Evolutionary conservation across 2,888 invertebrate genomes (phyloP), one percentile per base, ranked within the genome.

Genomic region (Globia sparganii): DNA sequence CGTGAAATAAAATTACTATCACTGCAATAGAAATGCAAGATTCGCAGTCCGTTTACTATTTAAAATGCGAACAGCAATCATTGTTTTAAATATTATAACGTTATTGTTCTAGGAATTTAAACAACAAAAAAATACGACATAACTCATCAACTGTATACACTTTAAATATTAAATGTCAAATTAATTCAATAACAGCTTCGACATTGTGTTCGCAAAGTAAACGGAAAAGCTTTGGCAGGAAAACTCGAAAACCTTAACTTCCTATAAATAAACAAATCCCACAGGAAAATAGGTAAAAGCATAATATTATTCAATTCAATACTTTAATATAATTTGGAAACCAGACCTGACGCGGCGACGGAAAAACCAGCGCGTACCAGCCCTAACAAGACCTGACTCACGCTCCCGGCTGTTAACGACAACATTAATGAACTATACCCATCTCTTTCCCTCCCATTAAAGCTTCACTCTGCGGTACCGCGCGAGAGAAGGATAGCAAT

Each of bases 371-470:
- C 56, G 75, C 61, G 74, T 87, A 67, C 25, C 88, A 90, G 40
- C 88, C 88, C 90, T 89, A 87, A 65, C 68, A n/a, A 79, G 62
- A 18, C 72, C 84, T 83, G 88, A 86, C 77, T 84, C 87, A 86
- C 84, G 77, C 82, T 82, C 71, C 69, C 62, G 46, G 65, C 65
- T 67, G 78, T 85, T 81, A 83, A 86, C 89, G 85, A 77, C 83
- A 81, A 79, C 80, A 65, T 77, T 84, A 81, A 85, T 86, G 86
- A 88, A 89, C 13, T 87, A 82, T 75, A 74, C 70, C 86, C 70
- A 58, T 92, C 92, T 77, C 87, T 59, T 76, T 93, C 87, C 21
- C 84, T 87, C 91, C 77, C 88, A 92, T 91, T 91, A 90, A 91
- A 90, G 77, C 84, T 76, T 84, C 75, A 31, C 46, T 67, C 49